A percentile compares a stretch with the other conserved stretches of the same genome.
Conservation (phyloP, 2,797 vertebrate species). For the Cuculus canorus region DNA sequence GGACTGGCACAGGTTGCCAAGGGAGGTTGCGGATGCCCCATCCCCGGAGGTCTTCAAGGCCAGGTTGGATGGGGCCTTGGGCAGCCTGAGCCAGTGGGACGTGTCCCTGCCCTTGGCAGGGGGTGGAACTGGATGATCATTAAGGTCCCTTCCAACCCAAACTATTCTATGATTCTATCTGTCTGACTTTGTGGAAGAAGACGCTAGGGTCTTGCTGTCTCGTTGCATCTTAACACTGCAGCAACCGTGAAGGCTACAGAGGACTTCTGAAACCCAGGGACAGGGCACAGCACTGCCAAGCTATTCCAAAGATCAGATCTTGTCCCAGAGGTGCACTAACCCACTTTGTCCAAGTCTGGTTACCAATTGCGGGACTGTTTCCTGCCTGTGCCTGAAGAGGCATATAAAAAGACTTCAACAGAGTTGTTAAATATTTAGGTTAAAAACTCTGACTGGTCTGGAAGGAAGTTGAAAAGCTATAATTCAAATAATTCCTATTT, state of each 20-base stretch:
- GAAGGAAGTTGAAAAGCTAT: background rate
- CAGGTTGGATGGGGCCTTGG: too few species aligned
- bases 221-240: background rate
- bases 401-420: background rate
- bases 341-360: background rate
- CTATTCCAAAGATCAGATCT: background rate
- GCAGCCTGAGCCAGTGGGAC: too few species aligned
- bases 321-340: background rate
- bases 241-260: background rate
- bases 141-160: too few species aligned
- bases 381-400: slow-evolving; percentile 7
- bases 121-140: too few species aligned
- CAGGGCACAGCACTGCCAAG: background rate
- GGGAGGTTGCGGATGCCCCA: too few species aligned
- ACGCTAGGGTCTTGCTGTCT: background rate
- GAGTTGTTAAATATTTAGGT: slow-evolving; percentile 23
- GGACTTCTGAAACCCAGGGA: background rate
- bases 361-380: background rate
- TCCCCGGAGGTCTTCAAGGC: too few species aligned
- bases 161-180: too few species aligned
- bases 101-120: too few species aligned
- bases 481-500: slow-evolving; percentile 3
- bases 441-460: background rate
- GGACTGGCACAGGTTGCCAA: too few species aligned
- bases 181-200: background rate